Conservation (phyloP, 2,113 vertebrate species). For the Megaceryle maxima region DNA sequence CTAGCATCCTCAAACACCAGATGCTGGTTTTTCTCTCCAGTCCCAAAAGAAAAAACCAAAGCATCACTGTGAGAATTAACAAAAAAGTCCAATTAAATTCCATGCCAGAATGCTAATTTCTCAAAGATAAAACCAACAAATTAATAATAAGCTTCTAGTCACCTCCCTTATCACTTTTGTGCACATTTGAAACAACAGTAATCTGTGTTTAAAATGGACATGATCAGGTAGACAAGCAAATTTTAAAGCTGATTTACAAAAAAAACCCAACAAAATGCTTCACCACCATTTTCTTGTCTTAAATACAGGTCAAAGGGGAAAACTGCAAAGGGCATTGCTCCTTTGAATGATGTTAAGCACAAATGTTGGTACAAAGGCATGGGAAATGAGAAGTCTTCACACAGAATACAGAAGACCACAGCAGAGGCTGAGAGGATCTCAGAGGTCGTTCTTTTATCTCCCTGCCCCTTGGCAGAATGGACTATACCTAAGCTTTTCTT, state of each 20-base stretch:
- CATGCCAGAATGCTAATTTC: conserved; percentile 75
- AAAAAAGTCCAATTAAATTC: conserved; percentile 80
- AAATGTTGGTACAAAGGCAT: not conserved
- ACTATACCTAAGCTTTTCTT: not conserved
- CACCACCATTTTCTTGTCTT: not conserved
- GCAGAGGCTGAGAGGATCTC: not conserved
- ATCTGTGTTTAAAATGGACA: not conserved
- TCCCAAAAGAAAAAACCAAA: conserved; percentile 75
- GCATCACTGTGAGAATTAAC: conserved; percentile 74
- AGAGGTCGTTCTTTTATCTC: not conserved
- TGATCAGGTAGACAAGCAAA: not conserved
- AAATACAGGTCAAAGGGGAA: not conserved
- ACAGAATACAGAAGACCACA: not conserved
- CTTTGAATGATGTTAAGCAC: not conserved
- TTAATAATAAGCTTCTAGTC: conserved; percentile 66
- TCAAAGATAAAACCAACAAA: conserved; percentile 69
- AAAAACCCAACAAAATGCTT: not conserved
- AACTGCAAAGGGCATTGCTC: not conserved
- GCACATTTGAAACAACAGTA: not conserved
- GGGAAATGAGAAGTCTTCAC: not conserved
- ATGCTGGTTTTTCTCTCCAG: conserved; percentile 72
- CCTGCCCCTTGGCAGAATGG: not conserved
- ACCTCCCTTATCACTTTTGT: conserved; percentile 51
- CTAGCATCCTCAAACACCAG: conserved; percentile 79
- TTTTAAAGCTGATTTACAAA: not conserved